Evolutionary conservation across 2,888 invertebrate genomes (phyloP), one percentile per base, ranked within the genome.

Genomic region (Stenolophus ochropezus): DNA sequence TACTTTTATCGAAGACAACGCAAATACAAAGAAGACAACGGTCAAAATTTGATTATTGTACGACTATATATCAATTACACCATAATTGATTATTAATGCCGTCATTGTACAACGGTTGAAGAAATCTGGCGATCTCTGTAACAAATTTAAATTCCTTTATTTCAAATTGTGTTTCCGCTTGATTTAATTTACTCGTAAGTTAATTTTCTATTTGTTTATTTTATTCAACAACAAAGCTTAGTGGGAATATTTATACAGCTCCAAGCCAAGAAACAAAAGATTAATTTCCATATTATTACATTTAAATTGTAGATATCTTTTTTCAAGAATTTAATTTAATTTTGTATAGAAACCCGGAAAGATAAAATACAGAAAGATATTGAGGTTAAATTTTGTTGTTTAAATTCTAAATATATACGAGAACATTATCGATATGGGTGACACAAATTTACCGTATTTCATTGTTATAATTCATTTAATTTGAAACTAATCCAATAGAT

Each of bases 401-500:
- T 42, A 3, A 42, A 42, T 42, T 42, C 33, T 11, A 0, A 8
- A 6, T 42, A 42, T n/a, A n/a, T n/a, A 42, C 33, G n/a, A 42
- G 33, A 11, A 1, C 1, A 42, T 42, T 11, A 42, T 42, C 8
- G 11, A 42, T 42, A 42, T 42, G 11, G 33, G 33, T 42, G 8
- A 42, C 33, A 42, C 33, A 42, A 33, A 42, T 42, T 42, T 42
- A 42, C 33, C 6, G 5, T 8, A 8, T 42, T 1, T 42, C 33
- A 42, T 42, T 42, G 11, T n/a, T 11, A 42, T 42, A 42, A 6
- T 6, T 42, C 33, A 42, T 42, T 42, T 58, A 58, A 58, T 58
- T 58, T 58, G 58, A n/a, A 58, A 58, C 58, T 58, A 58, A 58
- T 58, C 20, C 21, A 58, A 11, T 23, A 58, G 58, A 21, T 58